These are phyloP conservation scores for Tyto alba DNA, from an alignment of 2,113 vertebrate genomes.

Conservation along the genomic window DNA sequence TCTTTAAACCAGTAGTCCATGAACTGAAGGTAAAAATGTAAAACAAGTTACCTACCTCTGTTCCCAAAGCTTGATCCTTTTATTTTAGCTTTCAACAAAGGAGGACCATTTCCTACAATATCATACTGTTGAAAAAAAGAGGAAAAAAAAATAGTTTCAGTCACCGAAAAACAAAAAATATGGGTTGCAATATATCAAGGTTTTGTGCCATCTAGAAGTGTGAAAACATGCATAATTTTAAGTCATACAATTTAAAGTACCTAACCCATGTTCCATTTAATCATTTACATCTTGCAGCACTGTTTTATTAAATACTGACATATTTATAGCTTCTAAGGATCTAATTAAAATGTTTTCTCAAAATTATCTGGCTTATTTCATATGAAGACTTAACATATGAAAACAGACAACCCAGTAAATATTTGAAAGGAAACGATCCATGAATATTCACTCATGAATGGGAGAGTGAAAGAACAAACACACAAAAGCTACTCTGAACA, in stretches of 20 bases:
- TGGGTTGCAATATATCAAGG: neutral
- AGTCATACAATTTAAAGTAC: neutral
- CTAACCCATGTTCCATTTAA: neutral
- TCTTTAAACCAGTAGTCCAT: neutral
- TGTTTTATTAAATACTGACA: conserved; percentile 23
- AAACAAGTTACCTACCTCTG: neutral
- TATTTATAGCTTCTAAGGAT: neutral
- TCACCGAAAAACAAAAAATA: neutral
- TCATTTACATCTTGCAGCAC: neutral
- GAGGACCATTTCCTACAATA: neutral
- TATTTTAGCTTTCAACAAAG: neutral
- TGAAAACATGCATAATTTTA: neutral
- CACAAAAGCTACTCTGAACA: neutral
- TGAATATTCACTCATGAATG: neutral
- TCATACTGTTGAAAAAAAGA: neutral
- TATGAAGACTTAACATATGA: neutral
- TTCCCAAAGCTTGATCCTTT: neutral
- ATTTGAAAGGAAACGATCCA: neutral
- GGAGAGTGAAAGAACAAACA: neutral
- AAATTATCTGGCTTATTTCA: conserved; percentile 1
- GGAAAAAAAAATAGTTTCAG: accelerated
- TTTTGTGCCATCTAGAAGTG: neutral
- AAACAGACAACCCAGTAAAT: conserved; percentile 17
- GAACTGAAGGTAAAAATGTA: neutral
- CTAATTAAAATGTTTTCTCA: conserved; percentile 22